Evolutionary conservation across 2,888 invertebrate genomes (phyloP).

Genomic region (Achlya flavicornis): DNA sequence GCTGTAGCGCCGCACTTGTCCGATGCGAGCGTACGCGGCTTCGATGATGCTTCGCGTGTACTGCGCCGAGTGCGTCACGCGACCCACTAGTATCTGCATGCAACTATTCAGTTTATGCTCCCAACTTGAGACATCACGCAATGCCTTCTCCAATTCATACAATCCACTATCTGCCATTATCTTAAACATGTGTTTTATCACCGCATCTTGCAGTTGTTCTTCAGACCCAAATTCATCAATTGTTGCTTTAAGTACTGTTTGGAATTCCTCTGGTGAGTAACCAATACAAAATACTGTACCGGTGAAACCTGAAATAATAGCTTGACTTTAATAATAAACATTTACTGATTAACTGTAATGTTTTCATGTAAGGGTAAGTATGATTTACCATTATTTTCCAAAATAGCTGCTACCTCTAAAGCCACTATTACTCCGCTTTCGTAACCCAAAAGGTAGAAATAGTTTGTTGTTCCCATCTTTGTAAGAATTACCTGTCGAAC

Average conservation of each 20-base stretch:
- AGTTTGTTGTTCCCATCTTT: constrained; percentile 33
- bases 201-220: constrained; percentile 39
- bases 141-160: constrained; percentile 26
- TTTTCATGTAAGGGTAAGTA: not conserved
- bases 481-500: constrained; percentile 33
- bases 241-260: constrained; percentile 32
- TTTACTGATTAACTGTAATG: not conserved
- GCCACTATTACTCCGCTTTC: constrained; percentile 55
- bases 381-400: constrained; percentile 54
- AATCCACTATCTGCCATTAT: constrained; percentile 36
- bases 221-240: constrained; percentile 30
- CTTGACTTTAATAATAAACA: not conserved
- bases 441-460: constrained; percentile 60
- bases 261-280: constrained; percentile 48
- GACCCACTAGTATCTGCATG: constrained; percentile 37
- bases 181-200: constrained; percentile 45
- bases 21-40: constrained; percentile 42
- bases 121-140: constrained; percentile 36
- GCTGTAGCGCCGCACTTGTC: constrained; percentile 30
- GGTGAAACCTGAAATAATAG: constrained; percentile 46
- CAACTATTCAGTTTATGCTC: constrained; percentile 44
- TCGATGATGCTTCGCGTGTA: constrained; percentile 47
- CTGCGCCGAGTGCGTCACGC: constrained; percentile 44
- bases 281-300: constrained; percentile 62
- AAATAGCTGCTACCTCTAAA: constrained; percentile 56